phyloP scores from a whole-genome alignment of 2,113 vertebrate species.

The Tragelaphus imberbis region DNA sequence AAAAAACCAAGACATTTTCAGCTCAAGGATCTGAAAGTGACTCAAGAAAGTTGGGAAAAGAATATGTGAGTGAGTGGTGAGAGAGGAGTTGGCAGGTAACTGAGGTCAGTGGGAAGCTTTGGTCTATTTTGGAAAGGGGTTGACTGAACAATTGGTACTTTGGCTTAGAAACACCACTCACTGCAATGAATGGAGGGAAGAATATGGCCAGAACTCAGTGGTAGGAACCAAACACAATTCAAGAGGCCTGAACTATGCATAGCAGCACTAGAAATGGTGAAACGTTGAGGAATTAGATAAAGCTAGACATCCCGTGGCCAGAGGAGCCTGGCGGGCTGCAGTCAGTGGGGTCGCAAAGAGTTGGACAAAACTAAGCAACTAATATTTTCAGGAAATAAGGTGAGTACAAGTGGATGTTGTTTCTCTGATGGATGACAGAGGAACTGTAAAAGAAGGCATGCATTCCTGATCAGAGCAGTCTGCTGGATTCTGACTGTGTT shows the following conservation, averaged over 20 bases:
- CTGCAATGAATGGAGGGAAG: background rate
- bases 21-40: background rate
- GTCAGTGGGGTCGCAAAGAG: accelerated
- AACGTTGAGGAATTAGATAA: background rate
- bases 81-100: background rate
- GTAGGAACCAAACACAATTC: background rate
- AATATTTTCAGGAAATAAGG: background rate
- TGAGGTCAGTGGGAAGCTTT: too few species aligned
- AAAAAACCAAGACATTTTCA: accelerated
- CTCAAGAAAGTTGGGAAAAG: too few species aligned
- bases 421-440: background rate
- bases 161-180: background rate
- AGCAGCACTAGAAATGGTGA: background rate
- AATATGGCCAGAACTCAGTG: background rate
- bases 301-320: background rate
- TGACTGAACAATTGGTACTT: background rate
- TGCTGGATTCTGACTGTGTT: background rate
- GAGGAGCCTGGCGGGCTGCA: background rate
- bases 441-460: accelerated
- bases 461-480: background rate
- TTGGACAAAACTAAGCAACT: accelerated
- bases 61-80: accelerated
- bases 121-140: background rate
- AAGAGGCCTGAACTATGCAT: background rate
- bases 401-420: background rate